Base-by-base conservation (phyloP, 2,888 invertebrate species). In the Plebejus argus region DNA sequence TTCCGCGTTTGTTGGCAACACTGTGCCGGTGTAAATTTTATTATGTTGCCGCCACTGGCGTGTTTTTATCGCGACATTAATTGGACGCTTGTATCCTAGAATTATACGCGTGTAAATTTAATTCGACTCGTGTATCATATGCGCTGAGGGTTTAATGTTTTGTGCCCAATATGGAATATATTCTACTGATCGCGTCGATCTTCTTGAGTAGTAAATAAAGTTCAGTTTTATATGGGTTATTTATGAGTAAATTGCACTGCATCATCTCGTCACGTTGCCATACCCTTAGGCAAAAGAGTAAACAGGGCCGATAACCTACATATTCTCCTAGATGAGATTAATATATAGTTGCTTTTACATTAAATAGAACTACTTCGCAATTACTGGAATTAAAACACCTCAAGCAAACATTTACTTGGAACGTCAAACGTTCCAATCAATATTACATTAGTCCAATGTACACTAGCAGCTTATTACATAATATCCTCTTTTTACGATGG, bases 21-120 rank as follows among this genome's bases (percentile, higher is more conserved):
- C 77, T 56, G 56, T 77, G 33, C 77, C 81, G 79, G 79, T 77
- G 81, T 78, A 80, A 85, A 86, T 82, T 81, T 81, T 77, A 84
- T 85, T 84, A 85, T 77, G 77, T 77, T 81, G 82, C 80, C 81
- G 79, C 70, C 81, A 81, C 80, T 78, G 66, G 66, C 61, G 61
- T 61, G 66, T 66, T 66, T 66, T 66, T 66, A 66, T 66, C 66
- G 28, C 28, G 66, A 66, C 28, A 66, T 66, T 66, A 66, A 66
- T 66, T 66, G 66, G 66, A 66, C 28, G 66, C 66, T 66, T 66
- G 66, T 66, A 28, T 66, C 66, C 66, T 33, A 6, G 66, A 66
- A 66, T 66, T 66, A 33, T 28, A 66, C 66, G 20, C 5, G 66
- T 33, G 66, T 18, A 33, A 33, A 66, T 66, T 66, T 15, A 66